Evolutionary conservation across 2,888 invertebrate species (phyloP).

Genomic region (Fragum whitleyi): DNA sequence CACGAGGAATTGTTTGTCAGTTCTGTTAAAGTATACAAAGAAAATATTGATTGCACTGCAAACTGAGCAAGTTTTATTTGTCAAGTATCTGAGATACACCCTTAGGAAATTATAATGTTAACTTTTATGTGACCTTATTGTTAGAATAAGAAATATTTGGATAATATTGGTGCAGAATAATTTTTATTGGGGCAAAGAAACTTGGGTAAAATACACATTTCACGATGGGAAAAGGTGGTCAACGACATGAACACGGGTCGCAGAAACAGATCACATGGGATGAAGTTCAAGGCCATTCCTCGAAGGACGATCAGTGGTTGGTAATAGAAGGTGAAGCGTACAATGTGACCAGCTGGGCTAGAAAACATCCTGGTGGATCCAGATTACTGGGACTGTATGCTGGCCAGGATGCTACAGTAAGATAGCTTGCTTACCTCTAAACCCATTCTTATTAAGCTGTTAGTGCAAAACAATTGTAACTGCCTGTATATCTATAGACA

Average conservation of each 20-base stretch:
- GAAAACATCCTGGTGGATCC: constrained; percentile 84
- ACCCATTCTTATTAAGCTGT: neutral
- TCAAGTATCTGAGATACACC: neutral
- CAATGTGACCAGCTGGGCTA: constrained; percentile 82
- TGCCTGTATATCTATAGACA: too few species aligned
- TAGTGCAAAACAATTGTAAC: neutral
- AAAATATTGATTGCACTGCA: too few species aligned
- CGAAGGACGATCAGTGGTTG: constrained; percentile 81
- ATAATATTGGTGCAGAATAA: too few species aligned
- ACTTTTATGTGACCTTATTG: too few species aligned
- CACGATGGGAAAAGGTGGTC: constrained; percentile 59
- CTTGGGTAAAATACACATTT: neutral
- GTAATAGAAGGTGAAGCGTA: constrained; percentile 84
- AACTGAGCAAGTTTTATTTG: too few species aligned
- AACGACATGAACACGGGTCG: constrained; percentile 7
- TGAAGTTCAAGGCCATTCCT: constrained; percentile 80
- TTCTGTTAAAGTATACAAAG: too few species aligned
- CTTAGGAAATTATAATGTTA: neutral
- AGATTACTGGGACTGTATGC: constrained; percentile 83
- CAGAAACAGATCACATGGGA: constrained; percentile 80
- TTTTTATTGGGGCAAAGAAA: neutral
- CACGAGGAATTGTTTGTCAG: too few species aligned
- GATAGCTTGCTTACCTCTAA: constrained; percentile 9
- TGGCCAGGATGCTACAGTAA: constrained; percentile 80
- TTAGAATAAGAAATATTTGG: too few species aligned